Percentiles rank a stretch among this genome's conserved stretches.
These are phyloP conservation scores for Lampropteryx suffumata DNA, from an alignment of 2,888 invertebrate genomes.

Conservation along the genomic window DNA sequence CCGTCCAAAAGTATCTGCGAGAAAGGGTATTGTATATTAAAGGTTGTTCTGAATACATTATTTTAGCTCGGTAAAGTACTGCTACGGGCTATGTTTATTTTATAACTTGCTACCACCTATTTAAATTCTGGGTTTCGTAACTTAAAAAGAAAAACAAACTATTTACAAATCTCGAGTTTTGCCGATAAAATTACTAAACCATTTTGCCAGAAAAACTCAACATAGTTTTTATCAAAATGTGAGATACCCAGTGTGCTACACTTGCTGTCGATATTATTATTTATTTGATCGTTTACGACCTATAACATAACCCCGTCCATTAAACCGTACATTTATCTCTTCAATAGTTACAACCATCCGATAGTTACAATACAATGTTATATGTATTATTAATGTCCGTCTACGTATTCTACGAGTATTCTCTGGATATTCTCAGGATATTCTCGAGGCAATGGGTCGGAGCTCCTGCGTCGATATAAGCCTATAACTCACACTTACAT, in stretches of 20 bases:
- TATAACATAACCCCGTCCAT: not conserved
- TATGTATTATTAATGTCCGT: constrained; percentile 17
- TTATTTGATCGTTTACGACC: no score
- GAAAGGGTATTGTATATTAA: not conserved
- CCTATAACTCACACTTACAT: constrained; percentile 66
- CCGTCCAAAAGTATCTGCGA: not conserved
- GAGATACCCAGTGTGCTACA: no score
- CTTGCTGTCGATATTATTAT: no score
- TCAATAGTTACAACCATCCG: constrained; percentile 5
- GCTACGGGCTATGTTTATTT: not conserved
- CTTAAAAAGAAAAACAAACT: no score
- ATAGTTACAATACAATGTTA: constrained; percentile 9
- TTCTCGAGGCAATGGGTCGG: constrained; percentile 43
- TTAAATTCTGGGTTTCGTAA: no score
- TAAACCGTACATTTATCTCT: constrained; percentile 6
- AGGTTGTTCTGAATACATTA: not conserved
- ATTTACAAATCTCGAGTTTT: no score
- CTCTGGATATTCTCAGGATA: no score
- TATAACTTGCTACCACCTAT: no score
- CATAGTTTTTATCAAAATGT: no score
- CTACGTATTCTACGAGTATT: not conserved
- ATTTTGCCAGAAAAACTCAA: no score
- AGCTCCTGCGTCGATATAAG: constrained; percentile 53
- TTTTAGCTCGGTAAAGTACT: not conserved
- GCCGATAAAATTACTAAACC: no score